Percentiles rank a stretch among this genome's conserved stretches.
Evolutionary conservation across 2,113 vertebrate species (phyloP).

Genomic region (Axis porcinus): DNA sequence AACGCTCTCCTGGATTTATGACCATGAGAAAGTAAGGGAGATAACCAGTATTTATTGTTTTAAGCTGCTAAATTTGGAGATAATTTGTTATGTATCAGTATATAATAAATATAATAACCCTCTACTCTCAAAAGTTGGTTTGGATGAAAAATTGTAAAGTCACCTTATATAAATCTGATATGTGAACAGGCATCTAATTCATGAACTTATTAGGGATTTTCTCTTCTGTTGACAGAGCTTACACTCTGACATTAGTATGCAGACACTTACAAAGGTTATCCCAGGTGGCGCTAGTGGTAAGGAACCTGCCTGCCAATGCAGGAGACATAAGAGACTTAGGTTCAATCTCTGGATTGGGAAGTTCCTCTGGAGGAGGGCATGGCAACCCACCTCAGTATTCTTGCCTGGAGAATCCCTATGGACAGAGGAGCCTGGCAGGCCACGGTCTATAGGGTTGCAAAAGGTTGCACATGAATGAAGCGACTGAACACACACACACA

Average conservation of each 20-base stretch:
- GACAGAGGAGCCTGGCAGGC: not conserved
- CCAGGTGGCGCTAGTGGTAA: not conserved
- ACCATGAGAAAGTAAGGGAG: not conserved
- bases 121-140: not conserved
- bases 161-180: not conserved
- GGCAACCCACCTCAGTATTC: not conserved
- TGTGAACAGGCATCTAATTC: not conserved
- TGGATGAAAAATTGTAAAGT: conserved; percentile 24
- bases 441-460: not conserved
- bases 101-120: not conserved
- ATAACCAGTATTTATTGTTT: not conserved
- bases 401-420: not conserved
- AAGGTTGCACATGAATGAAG: not conserved
- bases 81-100: conserved; percentile 23
- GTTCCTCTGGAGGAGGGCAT: not conserved
- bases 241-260: not conserved
- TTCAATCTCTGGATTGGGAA: not conserved
- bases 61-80: not conserved
- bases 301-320: not conserved
- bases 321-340: not conserved
- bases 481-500: not conserved
- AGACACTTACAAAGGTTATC: not conserved
- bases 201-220: conserved; percentile 16
- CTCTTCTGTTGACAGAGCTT: not conserved
- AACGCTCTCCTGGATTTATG: not conserved